A percentile compares a stretch with the other conserved stretches of the same genome.
phyloP scores from a whole-genome alignment of 2,113 vertebrate species.

The Lipotes vexillifer region DNA sequence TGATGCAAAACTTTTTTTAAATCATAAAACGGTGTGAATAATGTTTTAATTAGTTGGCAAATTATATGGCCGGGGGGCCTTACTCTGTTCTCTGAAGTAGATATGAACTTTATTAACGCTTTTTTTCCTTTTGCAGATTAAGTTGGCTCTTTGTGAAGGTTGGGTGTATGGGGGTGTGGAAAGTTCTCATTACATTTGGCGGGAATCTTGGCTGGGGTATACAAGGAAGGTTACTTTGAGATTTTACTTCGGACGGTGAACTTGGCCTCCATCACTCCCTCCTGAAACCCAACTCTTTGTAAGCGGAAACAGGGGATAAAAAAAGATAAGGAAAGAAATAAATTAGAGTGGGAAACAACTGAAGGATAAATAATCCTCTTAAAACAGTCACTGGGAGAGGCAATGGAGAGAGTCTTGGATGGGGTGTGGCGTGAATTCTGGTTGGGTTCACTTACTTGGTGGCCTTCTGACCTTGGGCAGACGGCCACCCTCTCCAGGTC shows the following conservation, averaged over 20 bases:
- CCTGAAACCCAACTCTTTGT: slow-evolving; percentile 72
- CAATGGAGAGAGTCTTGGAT: not conserved
- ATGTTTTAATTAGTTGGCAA: slow-evolving; percentile 74
- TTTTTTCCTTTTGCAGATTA: slow-evolving; percentile 43
- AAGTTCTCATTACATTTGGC: slow-evolving; percentile 74
- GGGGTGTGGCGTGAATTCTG: not conserved
- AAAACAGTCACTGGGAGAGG: slow-evolving; percentile 54
- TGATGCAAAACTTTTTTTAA: not conserved
- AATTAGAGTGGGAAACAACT: slow-evolving; percentile 56
- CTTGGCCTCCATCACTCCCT: slow-evolving; percentile 62
- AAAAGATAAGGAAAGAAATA: slow-evolving; percentile 69
- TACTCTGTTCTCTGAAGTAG: slow-evolving; percentile 67
- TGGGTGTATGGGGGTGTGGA: slow-evolving; percentile 23
- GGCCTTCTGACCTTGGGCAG: not conserved
- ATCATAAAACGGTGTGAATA: slow-evolving; percentile 26
- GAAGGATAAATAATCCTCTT: slow-evolving; percentile 68
- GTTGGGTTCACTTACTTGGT: not conserved
- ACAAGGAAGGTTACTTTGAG: slow-evolving; percentile 62
- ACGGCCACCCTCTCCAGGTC: not conserved
- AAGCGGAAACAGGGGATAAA: slow-evolving; percentile 55
- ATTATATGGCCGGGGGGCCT: slow-evolving; percentile 53
- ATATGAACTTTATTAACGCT: slow-evolving; percentile 60
- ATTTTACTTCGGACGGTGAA: slow-evolving; percentile 73
- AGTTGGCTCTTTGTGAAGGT: slow-evolving; percentile 73
- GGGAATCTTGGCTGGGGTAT: slow-evolving; percentile 58